Evolutionary conservation across 35 echinoderm and acorn worm genomes (phyloP).

Genomic region (Amphiura filiformis): DNA sequence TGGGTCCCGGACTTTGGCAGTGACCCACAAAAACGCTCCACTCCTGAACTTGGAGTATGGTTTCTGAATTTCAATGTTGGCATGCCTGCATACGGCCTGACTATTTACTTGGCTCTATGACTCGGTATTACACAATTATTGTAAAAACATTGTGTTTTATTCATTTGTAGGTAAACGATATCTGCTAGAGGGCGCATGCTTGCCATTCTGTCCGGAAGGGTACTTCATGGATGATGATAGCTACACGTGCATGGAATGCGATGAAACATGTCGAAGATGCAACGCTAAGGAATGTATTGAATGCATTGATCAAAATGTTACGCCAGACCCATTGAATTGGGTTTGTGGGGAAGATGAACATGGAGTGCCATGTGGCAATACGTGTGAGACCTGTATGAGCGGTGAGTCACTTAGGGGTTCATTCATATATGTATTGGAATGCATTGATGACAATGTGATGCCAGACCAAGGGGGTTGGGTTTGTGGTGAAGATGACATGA

Average conservation of each 20-base stretch:
- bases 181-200: constrained; percentile 52
- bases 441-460: not conserved
- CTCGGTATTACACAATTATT: no score
- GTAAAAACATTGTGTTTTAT: not conserved
- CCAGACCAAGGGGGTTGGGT: not conserved
- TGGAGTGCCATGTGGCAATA: not conserved
- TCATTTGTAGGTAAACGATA: not conserved
- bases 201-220: constrained; percentile 31
- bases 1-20: no score
- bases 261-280: constrained; percentile 30
- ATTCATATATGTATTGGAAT: not conserved
- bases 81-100: no score
- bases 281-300: not conserved
- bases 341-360: not conserved
- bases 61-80: no score
- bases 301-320: constrained; percentile 7
- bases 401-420: constrained; percentile 24
- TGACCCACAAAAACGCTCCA: no score
- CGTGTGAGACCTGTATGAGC: not conserved
- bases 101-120: no score
- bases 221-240: constrained; percentile 9
- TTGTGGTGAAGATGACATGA: no score
- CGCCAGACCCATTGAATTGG: no score
- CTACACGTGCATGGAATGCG: constrained; percentile 38
- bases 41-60: no score